Evolutionary conservation across 2,797 vertebrate species (phyloP).

Genomic region (Huso huso): DNA sequence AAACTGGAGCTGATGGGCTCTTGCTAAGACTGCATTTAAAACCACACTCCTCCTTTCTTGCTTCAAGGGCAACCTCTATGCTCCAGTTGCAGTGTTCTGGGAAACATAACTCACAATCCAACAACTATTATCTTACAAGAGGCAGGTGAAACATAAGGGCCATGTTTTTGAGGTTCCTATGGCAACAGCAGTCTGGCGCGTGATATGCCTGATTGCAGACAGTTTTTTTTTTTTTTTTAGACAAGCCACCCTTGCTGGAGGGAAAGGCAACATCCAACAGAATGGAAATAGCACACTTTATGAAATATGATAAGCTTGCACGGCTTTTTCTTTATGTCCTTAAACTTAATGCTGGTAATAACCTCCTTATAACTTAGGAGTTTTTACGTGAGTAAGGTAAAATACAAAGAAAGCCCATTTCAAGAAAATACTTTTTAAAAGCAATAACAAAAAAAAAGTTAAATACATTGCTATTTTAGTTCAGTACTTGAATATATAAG

Average conservation of each 20-base stretch:
- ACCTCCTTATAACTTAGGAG: not conserved
- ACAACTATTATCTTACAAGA: conserved; percentile 3
- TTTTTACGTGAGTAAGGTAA: not conserved
- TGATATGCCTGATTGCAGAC: not conserved
- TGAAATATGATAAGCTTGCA: not conserved
- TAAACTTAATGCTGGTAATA: not conserved
- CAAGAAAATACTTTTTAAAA: not conserved
- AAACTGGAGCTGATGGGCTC: not conserved
- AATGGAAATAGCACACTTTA: not conserved
- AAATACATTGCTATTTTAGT: not conserved
- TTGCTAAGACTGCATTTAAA: not conserved
- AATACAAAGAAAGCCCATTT: not conserved
- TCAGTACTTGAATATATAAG: not conserved
- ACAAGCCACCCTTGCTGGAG: not conserved
- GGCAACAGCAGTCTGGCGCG: not conserved
- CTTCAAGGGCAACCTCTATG: not conserved
- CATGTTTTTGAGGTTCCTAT: not conserved
- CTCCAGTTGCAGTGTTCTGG: not conserved
- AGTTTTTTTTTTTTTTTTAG: not conserved
- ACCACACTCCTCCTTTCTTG: not conserved
- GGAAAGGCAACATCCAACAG: not conserved
- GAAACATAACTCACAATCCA: conserved; percentile 1
- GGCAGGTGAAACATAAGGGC: not conserved
- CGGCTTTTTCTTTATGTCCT: not conserved
- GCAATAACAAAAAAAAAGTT: not conserved